Base-by-base conservation (phyloP, 2,113 vertebrate genomes). In the Eclectus roratus region DNA sequence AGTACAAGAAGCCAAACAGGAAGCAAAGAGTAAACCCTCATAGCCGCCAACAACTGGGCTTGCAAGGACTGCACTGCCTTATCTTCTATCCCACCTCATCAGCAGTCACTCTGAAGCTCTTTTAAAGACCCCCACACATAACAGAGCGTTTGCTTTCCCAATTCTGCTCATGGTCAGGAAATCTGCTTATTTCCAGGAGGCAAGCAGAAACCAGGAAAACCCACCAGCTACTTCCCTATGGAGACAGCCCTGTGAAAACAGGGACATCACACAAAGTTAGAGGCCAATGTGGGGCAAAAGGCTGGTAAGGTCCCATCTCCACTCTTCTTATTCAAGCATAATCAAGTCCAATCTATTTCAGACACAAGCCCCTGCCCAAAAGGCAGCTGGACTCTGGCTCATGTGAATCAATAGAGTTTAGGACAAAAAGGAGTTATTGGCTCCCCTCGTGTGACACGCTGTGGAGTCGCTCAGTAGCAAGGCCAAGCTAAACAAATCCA, bases 101-200 rank as follows among this genome's bases (percentile, higher is more conserved):
- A 37, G 13, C 12, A 17, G 37, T 19, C n/a, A 2, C 55, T 61
- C 2, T 5, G 24, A 24, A 73, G 7, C 24, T 60, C 78, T 43
- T 21, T 1, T 1, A 4, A 76, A 86, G 55, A 44, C 2, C 13
- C 13, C 7, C 1, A 0, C 4, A 9, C 13, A 37, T 0, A n/a
- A 58, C 63, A n/a, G 7, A 58, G 1, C 2, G 0, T 23, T 74
- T 74, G 4, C 17, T 87, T 63, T 58, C 84, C 13, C 37, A 7
- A 3, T 64, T 43, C 33, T 9, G 41, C 20, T 23, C 0, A 20
- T 0, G 17, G 9, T 18, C 1, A 5, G 65, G 39, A 61, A 81
- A 71, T 19, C 28, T 44, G 33, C 3, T 0, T 18, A 1, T 63
- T 79, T 47, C 33, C 66, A 49, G 27, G 39, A 89, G 25, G 29